Evolutionary conservation across 2,113 vertebrate species (phyloP), one percentile per base, ranked within the genome.

Genomic region (Castor canadensis): DNA sequence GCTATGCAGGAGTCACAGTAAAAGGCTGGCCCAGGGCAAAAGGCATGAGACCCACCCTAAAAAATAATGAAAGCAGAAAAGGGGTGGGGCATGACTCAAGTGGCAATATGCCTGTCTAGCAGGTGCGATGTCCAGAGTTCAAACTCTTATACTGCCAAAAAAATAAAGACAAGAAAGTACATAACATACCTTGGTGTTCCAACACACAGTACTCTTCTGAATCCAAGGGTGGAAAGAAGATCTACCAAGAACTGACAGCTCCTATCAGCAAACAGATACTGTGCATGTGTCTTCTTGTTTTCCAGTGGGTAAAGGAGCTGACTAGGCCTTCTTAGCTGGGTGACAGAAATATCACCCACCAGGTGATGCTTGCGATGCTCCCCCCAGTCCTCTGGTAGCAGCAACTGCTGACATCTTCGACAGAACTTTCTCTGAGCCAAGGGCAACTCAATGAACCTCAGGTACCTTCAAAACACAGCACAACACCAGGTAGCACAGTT

Each of bases 251-350:
- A 99, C 86, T 96, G 97, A 67, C 99, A 98, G 97, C 98, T 99
- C 97, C 99, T 99, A 28, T 99, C 99, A 1, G 99, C 97, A 97
- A 99, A 99, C 97, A 99, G 98, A 97, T 99, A 99, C 96, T 99
- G 99, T 5, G 99, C 99, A 17, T 99, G 99, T 92, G 99, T 99
- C 98, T 99, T 99, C 98, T 99, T 99, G 97, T 99, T 99, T 92
- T 99, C 98, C 97, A 99, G 79, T 0, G 99, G 99, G 69, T 97
- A 96, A 10, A 99, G 98, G 95, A 99, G 97, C 38, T 97, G 96
- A 94, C 99, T 99, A 83, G 99, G 99, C 87, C 98, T 98, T 94
- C 94, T 96, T 92, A 99, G 95, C 94, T 98, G 99, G 2, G 98
- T 76, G 17, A 95, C n/a, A 0, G 99, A 98, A 93, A 99, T 52